Conservation (phyloP, 2,797 vertebrate species). For the Buceros bicornis region DNA sequence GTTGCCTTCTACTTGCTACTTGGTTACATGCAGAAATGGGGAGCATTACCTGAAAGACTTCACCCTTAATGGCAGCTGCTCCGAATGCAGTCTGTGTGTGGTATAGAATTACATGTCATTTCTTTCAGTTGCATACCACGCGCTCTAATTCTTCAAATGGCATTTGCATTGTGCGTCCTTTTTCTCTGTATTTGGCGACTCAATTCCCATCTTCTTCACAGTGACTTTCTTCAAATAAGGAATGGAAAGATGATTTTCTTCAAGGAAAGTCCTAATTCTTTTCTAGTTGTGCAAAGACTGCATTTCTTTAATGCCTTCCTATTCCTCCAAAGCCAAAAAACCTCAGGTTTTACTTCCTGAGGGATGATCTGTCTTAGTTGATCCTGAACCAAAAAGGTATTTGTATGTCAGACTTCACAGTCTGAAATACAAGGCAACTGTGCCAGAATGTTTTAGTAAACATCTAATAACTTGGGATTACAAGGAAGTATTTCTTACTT, state of each 20-base stretch:
- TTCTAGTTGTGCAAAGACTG: background rate
- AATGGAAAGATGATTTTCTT: background rate
- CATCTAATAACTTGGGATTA: background rate
- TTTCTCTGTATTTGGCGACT: slow-evolving; percentile 20
- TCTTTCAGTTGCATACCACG: background rate
- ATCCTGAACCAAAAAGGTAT: background rate
- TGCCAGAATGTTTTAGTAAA: background rate
- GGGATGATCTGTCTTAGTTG: background rate
- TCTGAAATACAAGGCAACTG: background rate
- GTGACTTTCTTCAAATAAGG: background rate
- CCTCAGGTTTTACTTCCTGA: background rate
- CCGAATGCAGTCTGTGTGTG: background rate
- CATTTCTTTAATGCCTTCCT: background rate
- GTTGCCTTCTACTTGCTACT: slow-evolving; percentile 65
- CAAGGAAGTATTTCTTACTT: background rate
- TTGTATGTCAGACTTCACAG: background rate
- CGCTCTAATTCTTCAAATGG: background rate
- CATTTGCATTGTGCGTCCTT: background rate
- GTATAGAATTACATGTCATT: background rate
- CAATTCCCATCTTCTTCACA: background rate
- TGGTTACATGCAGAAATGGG: background rate
- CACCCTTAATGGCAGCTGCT: background rate
- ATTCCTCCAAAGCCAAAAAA: background rate
- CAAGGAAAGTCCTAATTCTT: background rate
- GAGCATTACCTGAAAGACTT: background rate